Base-by-base conservation (phyloP, 2,888 invertebrate species). In the Chironomus riparius region DNA sequence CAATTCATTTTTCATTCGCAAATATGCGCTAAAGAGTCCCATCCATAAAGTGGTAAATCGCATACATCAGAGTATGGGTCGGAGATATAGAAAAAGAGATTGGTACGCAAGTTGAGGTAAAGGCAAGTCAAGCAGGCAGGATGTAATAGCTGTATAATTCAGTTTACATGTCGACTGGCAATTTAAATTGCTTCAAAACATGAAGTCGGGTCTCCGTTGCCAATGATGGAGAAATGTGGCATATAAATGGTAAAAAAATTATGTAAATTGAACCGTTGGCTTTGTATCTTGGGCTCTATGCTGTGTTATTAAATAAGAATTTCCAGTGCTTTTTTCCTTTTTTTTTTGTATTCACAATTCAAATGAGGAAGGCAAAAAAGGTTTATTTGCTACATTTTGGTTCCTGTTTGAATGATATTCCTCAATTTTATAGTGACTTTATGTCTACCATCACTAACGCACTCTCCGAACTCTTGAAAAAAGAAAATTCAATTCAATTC, bases 161-260 rank as follows among this genome's bases (percentile, higher is more conserved):
- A 74, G 74, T 74, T 74, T 74, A 74, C 74, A 74, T 74, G 74
- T 74, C 74, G 68, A 38, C 62, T 62, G 68, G 68, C 74, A 74
- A 74, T 74, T 74, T 74, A 74, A 74, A 74, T 68, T 68, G 47
- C 22, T 28, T 13, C 24, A 68, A 68, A 72, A 62, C 50, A 24
- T 47, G 38, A 47, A 65, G n/a, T n/a, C 24, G 22, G 21, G 12
- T 13, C 4, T 2, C 21, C 13, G 24, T 65, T n/a, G n/a, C 18
- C 56, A 18, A 56, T 38, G 38, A 38, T 38, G 38, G 38, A 38
- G 38, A 38, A 38, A 38, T 38, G 38, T 38, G 38, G 18, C 56
- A 56, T 18, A 38, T 61, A 68, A 68, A 48, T 73, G 62, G 61
- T 73, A 6, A 28, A 56, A 74, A 38, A 68, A 74, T 74, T 74